phyloP scores from a whole-genome alignment of 2,113 vertebrate species.

The Rhynchomys soricoides region DNA sequence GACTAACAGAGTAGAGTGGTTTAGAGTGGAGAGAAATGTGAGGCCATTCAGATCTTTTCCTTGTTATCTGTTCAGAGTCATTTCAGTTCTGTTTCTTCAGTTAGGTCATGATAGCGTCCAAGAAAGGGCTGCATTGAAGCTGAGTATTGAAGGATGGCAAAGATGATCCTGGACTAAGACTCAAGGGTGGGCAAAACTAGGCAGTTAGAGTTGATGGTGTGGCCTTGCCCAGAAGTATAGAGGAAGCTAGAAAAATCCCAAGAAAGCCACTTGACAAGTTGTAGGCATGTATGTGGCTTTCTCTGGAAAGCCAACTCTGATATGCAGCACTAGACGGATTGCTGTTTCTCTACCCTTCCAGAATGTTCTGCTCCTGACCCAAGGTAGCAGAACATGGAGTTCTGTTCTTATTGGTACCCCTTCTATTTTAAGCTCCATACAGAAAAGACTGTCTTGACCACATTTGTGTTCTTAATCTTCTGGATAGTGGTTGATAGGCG shows the following conservation, averaged over 20 bases:
- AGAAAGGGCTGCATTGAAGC: background rate
- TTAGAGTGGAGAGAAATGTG: background rate
- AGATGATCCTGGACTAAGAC: background rate
- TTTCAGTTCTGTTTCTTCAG: conserved; percentile 42
- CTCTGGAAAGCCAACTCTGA: background rate
- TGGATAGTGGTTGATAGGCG: background rate
- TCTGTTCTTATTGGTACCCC: background rate
- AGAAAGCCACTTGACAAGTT: background rate
- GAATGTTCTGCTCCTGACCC: background rate
- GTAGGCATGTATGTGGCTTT: background rate
- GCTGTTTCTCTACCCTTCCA: background rate
- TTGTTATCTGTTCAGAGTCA: conserved; percentile 7
- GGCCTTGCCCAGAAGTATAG: background rate
- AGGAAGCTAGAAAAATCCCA: background rate
- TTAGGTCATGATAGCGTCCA: background rate
- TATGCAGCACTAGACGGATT: background rate
- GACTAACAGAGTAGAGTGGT: background rate
- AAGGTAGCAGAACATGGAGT: background rate
- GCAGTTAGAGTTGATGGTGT: background rate
- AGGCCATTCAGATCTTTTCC: background rate
- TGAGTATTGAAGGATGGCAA: conserved; percentile 32
- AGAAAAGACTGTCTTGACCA: background rate
- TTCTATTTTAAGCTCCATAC: background rate
- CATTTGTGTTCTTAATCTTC: background rate
- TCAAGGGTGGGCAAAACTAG: background rate